Evolutionary conservation across 2,888 invertebrate species (phyloP).

Genomic region (Palloptera scutellata): DNA sequence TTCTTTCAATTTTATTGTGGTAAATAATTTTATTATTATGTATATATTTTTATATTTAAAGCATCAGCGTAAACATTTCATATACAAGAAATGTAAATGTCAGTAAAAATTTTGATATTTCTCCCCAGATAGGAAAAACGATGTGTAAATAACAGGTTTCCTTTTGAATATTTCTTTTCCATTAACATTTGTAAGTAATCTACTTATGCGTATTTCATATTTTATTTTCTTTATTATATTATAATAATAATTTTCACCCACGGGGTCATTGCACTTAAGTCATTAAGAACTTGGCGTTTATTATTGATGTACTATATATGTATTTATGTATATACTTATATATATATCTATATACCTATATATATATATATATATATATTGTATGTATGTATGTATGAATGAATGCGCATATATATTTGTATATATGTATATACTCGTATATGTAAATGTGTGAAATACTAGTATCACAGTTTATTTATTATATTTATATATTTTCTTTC

Average conservation of each 20-base stretch:
- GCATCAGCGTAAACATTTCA: too few relatives aligned
- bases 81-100: not conserved
- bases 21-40: constrained; percentile 16
- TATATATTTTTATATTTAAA: constrained; percentile 21
- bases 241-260: constrained; percentile 31
- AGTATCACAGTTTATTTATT: constrained; percentile 45
- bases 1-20: constrained; percentile 4
- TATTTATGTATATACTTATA: constrained; percentile 8
- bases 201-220: constrained; percentile 9
- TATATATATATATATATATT: constrained; percentile 20
- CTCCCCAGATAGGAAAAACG: not conserved
- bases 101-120: constrained; percentile 3
- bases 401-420: constrained; percentile 19
- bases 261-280: constrained; percentile 35
- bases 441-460: constrained; percentile 41
- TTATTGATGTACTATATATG: constrained; percentile 12
- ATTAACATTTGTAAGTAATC: constrained; percentile 15
- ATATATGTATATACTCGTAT: constrained; percentile 18
- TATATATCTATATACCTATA: constrained; percentile 22
- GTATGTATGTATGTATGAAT: constrained; percentile 21
- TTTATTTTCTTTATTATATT: constrained; percentile 11
- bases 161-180: constrained; percentile 17
- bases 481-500: constrained; percentile 29
- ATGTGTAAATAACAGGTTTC: too few relatives aligned
- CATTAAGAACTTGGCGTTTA: too few relatives aligned